These are phyloP conservation scores for Hyles lineata DNA, from an alignment of 2,888 invertebrate species.

Conservation along the genomic window DNA sequence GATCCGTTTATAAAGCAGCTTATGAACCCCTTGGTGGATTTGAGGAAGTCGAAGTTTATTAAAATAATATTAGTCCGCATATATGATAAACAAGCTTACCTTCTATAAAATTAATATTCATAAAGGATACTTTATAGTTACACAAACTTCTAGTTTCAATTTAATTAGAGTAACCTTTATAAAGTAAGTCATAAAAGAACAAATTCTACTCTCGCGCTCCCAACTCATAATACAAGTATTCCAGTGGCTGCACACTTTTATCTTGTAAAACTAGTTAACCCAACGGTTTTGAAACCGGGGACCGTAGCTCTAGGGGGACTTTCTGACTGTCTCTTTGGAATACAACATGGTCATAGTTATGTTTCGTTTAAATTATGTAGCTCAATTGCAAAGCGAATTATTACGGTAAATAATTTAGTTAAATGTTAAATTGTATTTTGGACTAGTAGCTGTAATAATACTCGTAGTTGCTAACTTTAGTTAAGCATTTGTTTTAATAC, in stretches of 20 bases:
- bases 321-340: neutral
- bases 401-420: neutral
- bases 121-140: neutral
- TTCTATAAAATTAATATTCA: slow-evolving; percentile 3
- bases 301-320: neutral
- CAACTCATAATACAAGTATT: slow-evolving; percentile 7
- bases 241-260: slow-evolving; percentile 14
- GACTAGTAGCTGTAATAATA: no score
- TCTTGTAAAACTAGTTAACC: slow-evolving; percentile 24
- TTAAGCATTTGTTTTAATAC: no score
- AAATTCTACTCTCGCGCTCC: neutral
- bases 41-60: neutral
- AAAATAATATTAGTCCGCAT: neutral
- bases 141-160: neutral
- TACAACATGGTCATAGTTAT: neutral
- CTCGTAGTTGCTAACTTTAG: no score
- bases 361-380: neutral
- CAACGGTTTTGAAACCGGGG: neutral
- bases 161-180: slow-evolving; percentile 11
- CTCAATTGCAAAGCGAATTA: neutral
- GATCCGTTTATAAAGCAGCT: neutral
- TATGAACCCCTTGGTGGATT: neutral
- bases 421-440: no score
- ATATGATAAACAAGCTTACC: neutral
- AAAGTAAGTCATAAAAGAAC: neutral